Evolutionary conservation across 2,797 vertebrate species (phyloP).

Genomic region (Loriculus beryllinus): DNA sequence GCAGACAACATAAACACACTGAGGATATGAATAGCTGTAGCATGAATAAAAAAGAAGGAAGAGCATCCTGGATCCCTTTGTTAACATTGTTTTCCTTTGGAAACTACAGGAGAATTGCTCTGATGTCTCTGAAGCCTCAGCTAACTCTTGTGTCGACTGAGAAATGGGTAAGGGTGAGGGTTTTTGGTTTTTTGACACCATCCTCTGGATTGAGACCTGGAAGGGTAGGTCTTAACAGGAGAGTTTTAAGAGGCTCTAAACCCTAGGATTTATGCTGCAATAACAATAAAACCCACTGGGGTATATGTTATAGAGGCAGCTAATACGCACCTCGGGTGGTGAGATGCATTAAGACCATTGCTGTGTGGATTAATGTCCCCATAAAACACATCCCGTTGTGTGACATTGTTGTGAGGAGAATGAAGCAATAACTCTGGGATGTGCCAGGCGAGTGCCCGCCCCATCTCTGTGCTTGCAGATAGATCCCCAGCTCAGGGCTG

Average conservation of each 20-base stretch:
- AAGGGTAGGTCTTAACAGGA: background rate
- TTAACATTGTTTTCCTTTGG: background rate
- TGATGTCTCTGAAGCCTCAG: background rate
- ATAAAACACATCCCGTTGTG: constrained; percentile 39
- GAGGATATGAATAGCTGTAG: background rate
- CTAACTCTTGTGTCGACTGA: background rate
- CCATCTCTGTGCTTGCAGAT: background rate
- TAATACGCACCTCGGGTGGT: constrained; percentile 26
- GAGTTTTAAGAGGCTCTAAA: constrained; percentile 28
- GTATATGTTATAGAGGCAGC: constrained; percentile 18
- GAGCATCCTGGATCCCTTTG: background rate
- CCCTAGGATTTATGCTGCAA: background rate
- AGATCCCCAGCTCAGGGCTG: background rate
- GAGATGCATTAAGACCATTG: background rate
- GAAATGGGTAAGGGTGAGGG: background rate
- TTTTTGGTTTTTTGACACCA: background rate
- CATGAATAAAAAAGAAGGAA: background rate
- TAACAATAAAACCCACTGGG: constrained; percentile 3
- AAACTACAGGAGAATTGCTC: background rate
- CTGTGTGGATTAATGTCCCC: constrained; percentile 31
- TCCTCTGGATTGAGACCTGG: background rate
- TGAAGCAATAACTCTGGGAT: constrained; percentile 29
- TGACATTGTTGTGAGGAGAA: constrained; percentile 48
- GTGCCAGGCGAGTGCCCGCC: background rate
- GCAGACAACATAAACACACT: background rate